Evolutionary conservation across 2,888 invertebrate species (phyloP), one percentile per base, ranked within the genome.

Genomic region (Aleiodes alternator): DNA sequence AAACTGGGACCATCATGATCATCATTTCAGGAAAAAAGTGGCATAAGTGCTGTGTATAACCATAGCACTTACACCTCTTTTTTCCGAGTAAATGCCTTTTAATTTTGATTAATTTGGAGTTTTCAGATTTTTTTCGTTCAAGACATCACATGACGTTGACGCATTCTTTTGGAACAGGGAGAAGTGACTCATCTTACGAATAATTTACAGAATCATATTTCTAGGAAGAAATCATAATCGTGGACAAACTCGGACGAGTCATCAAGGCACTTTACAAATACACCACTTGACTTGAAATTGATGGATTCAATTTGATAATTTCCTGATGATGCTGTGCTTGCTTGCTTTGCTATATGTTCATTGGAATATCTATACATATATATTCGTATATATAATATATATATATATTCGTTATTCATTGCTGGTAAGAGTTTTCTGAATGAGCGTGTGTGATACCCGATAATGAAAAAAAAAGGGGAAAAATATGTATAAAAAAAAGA

Each of bases 381-480:
- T 23, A 23, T 23, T 23, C 23, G 23, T 23, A 23, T 23, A 23
- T 23, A 23, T 23, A 23, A 23, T 23, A 23, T 23, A 23, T 23
- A 23, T 23, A 23, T 23, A 7, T 34, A 34, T 59, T 34, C 3
- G 59, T 12, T 11, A 57, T 7, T 29, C 57, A 29, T 23, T 23
- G 23, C 23, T 23, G 23, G 31, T 4, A 29, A 1, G 34, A n/a
- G 34, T 29, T 31, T 59, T 34, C 59, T 59, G 38, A 59, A 34
- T 31, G 16, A 64, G 64, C 14, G 4, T 64, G 64, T 48, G 64
- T 64, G 14, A 23, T 23, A 23, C 23, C 43, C 38, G 14, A 12
- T 50, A 23, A 29, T 50, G 51, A 64, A 75, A 59, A 38, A 70
- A 73, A 53, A 3, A 34, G 34, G 61, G 23, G 53, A 43, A 43